These are phyloP conservation scores for Xenotilapia flavipinnis DNA, from an alignment of 2,113 vertebrate genomes.

Conservation along the genomic window DNA sequence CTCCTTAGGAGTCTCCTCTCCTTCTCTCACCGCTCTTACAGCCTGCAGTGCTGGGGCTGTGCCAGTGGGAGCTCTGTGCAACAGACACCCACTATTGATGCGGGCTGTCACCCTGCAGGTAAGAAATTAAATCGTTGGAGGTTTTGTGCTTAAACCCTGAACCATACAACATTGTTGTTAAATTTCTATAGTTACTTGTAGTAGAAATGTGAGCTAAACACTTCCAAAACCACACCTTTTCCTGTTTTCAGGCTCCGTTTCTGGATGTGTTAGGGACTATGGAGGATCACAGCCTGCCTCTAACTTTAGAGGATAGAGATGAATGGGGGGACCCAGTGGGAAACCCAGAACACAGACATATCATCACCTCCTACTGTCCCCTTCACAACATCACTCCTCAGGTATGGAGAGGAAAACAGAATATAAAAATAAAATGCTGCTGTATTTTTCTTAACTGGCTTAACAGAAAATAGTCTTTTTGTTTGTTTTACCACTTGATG, in stretches of 20 bases:
- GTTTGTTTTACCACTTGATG: background rate
- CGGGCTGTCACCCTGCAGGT: slow-evolving; percentile 84
- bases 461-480: background rate
- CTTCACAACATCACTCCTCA: slow-evolving; percentile 88
- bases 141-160: background rate
- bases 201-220: background rate
- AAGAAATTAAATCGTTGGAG: background rate
- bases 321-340: slow-evolving; percentile 90
- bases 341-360: slow-evolving; percentile 69
- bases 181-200: background rate
- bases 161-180: background rate
- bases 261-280: slow-evolving; percentile 89
- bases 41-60: slow-evolving; percentile 90
- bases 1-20: slow-evolving; percentile 78
- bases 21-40: slow-evolving; percentile 73
- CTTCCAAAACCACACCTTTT: background rate
- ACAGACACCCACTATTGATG: slow-evolving; percentile 77
- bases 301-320: slow-evolving; percentile 89
- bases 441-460: background rate
- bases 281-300: slow-evolving; percentile 81
- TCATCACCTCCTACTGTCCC: slow-evolving; percentile 89
- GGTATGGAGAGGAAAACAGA: slow-evolving; percentile 58
- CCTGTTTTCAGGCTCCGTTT: slow-evolving; percentile 83
- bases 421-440: background rate
- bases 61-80: slow-evolving; percentile 86